phyloP scores from a whole-genome alignment of 1,140 invertebrate species.

The Lepidurus apus region DNA sequence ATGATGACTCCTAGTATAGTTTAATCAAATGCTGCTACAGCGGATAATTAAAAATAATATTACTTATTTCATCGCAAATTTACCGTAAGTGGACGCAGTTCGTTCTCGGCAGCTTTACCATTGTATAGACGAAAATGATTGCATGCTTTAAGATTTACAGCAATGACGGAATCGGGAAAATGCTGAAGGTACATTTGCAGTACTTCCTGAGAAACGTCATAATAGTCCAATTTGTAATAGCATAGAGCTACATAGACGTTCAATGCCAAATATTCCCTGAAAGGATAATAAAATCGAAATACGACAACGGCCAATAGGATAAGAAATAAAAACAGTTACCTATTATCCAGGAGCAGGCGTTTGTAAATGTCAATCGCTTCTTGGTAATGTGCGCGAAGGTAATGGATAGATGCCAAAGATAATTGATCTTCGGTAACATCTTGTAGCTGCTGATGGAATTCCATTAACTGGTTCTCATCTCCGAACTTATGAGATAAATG shows the following conservation, averaged over 20 bases:
- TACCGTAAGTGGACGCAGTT: constrained; percentile 65
- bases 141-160: constrained; percentile 90
- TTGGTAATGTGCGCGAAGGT: constrained; percentile 90
- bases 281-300: constrained; percentile 40
- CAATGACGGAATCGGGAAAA: constrained; percentile 83
- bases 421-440: constrained; percentile 91
- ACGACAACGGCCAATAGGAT: not conserved
- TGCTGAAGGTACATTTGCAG: constrained; percentile 87
- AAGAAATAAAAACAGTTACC: constrained; percentile 49
- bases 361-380: constrained; percentile 99
- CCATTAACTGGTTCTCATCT: constrained; percentile 76
- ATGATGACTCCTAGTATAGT: not conserved
- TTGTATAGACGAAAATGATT: constrained; percentile 87
- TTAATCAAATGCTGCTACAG: not conserved
- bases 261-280: constrained; percentile 82
- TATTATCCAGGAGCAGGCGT: constrained; percentile 82
- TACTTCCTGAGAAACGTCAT: constrained; percentile 88
- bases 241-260: constrained; percentile 97
- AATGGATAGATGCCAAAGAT: constrained; percentile 93
- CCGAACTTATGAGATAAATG: constrained; percentile 90
- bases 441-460: constrained; percentile 73
- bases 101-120: constrained; percentile 84
- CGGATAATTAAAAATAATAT: not conserved
- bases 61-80: not conserved
- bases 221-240: constrained; percentile 95